Percentiles rank a stretch among this genome's conserved stretches.
Evolutionary conservation across 2,113 vertebrate species (phyloP).

Genomic region (Menura novaehollandiae): DNA sequence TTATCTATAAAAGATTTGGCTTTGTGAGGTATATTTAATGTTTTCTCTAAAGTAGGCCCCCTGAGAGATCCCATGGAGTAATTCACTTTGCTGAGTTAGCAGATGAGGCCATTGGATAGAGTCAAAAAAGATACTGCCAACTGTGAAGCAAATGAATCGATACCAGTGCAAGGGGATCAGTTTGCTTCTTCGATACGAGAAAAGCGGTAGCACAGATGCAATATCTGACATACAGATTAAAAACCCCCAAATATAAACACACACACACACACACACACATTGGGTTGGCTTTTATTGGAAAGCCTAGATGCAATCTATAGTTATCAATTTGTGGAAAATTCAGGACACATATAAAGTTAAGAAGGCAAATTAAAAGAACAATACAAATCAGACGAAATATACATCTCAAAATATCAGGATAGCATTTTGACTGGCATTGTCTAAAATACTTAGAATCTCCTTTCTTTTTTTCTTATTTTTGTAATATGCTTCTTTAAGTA

Average conservation of each 20-base stretch:
- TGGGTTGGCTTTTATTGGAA: conserved; percentile 85
- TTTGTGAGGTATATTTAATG: conserved; percentile 35
- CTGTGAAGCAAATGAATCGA: conserved; percentile 13
- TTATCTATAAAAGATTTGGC: conserved; percentile 8
- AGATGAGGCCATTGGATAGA: conserved; percentile 14
- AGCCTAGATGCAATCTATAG: conserved; percentile 83
- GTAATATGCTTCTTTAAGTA: conserved; percentile 69
- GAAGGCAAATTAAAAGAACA: conserved; percentile 83
- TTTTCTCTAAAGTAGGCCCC: conserved; percentile 61
- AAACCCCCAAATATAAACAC: conserved; percentile 64
- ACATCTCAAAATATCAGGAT: conserved; percentile 84
- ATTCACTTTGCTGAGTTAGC: conserved; percentile 42
- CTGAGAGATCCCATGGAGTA: conserved; percentile 37
- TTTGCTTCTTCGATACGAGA: neutral
- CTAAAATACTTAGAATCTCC: conserved; percentile 78
- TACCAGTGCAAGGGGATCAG: neutral
- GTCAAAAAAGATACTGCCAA: neutral
- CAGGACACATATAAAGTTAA: conserved; percentile 84
- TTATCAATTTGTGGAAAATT: conserved; percentile 83
- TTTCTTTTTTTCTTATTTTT: conserved; percentile 40
- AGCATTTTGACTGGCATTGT: conserved; percentile 79
- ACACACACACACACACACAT: conserved; percentile 50
- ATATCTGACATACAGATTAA: neutral
- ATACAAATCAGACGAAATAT: conserved; percentile 84
- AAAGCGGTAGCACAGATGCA: neutral